Conservation (phyloP, 2,797 vertebrate species). For the Urophycis tenuis region DNA sequence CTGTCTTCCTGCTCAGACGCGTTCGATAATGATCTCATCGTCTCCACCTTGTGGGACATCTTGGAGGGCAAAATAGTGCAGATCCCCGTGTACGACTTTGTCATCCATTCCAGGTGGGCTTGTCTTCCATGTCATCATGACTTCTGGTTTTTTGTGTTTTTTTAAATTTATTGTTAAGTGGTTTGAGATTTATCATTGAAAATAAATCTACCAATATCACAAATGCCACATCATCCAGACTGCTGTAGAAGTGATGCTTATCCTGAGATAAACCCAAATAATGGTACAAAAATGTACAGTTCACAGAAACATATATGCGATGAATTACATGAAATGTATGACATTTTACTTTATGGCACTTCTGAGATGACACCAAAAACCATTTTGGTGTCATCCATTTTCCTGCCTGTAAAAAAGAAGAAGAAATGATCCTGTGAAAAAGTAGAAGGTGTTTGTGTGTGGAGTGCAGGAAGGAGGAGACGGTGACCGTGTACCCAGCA, state of each 20-base stretch:
- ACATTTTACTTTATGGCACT: not conserved
- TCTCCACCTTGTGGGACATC: slow-evolving; percentile 82
- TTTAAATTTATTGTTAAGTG: not conserved
- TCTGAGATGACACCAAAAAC: not conserved
- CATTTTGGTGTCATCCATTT: not conserved
- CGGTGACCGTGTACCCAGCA: slow-evolving; percentile 81
- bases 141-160: not conserved
- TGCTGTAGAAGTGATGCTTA: not conserved
- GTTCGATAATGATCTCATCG: slow-evolving; percentile 88
- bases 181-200: not conserved
- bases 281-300: not conserved
- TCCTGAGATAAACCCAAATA: not conserved
- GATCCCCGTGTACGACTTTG: slow-evolving; percentile 92
- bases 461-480: slow-evolving; percentile 80
- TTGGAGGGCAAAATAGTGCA: slow-evolving; percentile 84
- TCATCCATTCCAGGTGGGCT: slow-evolving; percentile 84
- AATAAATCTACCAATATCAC: not conserved
- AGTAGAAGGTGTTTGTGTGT: not conserved
- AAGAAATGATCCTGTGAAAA: not conserved
- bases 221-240: not conserved
- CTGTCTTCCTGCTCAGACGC: slow-evolving; percentile 72
- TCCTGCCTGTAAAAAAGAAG: not conserved
- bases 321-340: not conserved
- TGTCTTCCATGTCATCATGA: not conserved
- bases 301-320: not conserved